These are phyloP conservation scores for Catocala nupta DNA, from an alignment of 2,888 invertebrate species.

Conservation along the genomic window DNA sequence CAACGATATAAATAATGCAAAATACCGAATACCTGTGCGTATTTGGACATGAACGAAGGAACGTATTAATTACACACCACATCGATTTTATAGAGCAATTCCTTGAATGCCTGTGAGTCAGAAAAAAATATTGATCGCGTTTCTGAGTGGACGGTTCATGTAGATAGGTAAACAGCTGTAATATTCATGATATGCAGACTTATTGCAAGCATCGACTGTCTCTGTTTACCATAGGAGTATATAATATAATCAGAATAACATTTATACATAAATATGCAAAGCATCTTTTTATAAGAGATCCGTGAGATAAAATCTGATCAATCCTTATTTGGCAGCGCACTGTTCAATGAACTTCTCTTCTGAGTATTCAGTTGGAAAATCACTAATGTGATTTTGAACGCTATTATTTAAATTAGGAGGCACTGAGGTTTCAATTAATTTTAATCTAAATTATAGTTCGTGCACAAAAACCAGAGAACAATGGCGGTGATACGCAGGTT, in stretches of 20 bases:
- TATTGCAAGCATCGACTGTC: not conserved
- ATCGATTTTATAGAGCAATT: constrained; percentile 17
- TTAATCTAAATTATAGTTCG: constrained; percentile 37
- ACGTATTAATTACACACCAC: constrained; percentile 15
- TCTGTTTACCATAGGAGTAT: not conserved
- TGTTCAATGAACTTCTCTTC: constrained; percentile 19
- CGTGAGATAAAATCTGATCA: constrained; percentile 4
- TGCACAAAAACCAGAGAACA: constrained; percentile 54
- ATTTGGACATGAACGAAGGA: constrained; percentile 24
- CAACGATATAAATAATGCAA: constrained; percentile 39
- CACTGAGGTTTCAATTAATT: constrained; percentile 31
- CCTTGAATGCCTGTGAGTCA: constrained; percentile 12
- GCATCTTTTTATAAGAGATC: not conserved
- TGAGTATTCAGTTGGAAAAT: constrained; percentile 9
- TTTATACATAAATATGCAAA: too few species aligned
- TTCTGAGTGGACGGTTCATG: too few species aligned
- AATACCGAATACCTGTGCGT: constrained; percentile 37
- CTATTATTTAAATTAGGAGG: constrained; percentile 25
- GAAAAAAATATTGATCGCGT: constrained; percentile 4
- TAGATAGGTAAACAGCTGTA: too few species aligned
- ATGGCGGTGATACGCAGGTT: constrained; percentile 43
- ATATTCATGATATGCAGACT: too few species aligned
- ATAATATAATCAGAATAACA: too few species aligned
- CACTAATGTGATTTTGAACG: constrained; percentile 7
- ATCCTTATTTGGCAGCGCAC: constrained; percentile 7